phyloP scores from a whole-genome alignment of 2,797 vertebrate species.

The Alcedo quadribrachys region DNA sequence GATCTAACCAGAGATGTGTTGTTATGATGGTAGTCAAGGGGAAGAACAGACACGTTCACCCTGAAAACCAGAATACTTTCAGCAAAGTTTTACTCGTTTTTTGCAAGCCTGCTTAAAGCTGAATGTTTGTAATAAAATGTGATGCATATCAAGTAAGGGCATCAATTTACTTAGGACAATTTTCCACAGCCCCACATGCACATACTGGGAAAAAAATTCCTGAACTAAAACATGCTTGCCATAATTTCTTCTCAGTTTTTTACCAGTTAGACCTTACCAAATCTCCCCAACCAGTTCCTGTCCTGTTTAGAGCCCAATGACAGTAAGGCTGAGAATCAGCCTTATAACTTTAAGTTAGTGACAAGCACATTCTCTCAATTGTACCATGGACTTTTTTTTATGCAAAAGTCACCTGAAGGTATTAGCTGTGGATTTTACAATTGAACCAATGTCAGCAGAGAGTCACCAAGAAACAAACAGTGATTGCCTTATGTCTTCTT shows the following conservation, averaged over 20 bases:
- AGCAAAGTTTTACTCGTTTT: not conserved
- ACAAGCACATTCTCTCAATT: not conserved
- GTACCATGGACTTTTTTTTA: not conserved
- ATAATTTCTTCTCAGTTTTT: not conserved
- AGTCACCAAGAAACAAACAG: not conserved
- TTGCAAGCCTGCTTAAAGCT: not conserved
- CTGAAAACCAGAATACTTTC: not conserved
- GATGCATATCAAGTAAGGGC: not conserved
- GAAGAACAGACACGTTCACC: not conserved
- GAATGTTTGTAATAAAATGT: not conserved
- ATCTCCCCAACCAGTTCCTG: not conserved
- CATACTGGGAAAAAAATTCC: not conserved
- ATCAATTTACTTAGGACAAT: not conserved
- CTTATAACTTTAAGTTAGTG: not conserved
- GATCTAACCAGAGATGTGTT: not conserved
- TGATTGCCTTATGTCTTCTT: not conserved
- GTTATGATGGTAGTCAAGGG: not conserved
- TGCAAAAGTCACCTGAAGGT: not conserved
- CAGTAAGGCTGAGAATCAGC: not conserved
- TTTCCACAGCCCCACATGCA: not conserved
- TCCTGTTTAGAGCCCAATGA: not conserved
- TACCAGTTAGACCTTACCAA: not conserved
- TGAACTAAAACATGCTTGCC: not conserved
- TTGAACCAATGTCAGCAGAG: not conserved
- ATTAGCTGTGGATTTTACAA: not conserved